phyloP scores from a whole-genome alignment of 2,113 vertebrate genomes.

The Carassius gibelio region DNA sequence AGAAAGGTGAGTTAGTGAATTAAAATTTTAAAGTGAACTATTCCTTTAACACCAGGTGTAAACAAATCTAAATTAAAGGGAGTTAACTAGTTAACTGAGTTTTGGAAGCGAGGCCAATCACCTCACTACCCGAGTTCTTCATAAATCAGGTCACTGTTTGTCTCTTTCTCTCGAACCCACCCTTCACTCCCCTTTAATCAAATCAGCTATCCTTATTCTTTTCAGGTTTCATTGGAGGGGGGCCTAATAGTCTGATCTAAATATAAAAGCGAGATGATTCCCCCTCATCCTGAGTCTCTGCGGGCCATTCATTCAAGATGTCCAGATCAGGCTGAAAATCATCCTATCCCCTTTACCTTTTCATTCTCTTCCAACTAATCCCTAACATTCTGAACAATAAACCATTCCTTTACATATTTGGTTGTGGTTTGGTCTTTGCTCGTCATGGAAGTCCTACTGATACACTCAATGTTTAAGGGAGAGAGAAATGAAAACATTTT shows the following conservation, averaged over 20 bases:
- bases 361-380: neutral
- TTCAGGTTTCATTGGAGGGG: neutral
- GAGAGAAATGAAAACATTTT: conserved; percentile 39
- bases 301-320: neutral
- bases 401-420: too few relatives aligned
- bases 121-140: too few relatives aligned
- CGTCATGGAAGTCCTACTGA: neutral
- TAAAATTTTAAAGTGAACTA: neutral
- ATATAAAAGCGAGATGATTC: neutral
- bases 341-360: neutral
- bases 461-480: neutral
- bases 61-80: neutral
- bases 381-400: too few relatives aligned
- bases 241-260: neutral
- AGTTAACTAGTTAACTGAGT: too few relatives aligned
- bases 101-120: too few relatives aligned
- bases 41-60: neutral
- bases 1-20: neutral
- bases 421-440: too few relatives aligned
- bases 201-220: neutral
- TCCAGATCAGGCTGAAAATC: neutral
- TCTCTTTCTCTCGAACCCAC: too few relatives aligned
- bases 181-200: too few relatives aligned
- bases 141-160: too few relatives aligned
- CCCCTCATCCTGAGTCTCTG: neutral